Evolutionary conservation across 2,888 invertebrate genomes (phyloP).

Genomic region (Carterocephalus palaemon): DNA sequence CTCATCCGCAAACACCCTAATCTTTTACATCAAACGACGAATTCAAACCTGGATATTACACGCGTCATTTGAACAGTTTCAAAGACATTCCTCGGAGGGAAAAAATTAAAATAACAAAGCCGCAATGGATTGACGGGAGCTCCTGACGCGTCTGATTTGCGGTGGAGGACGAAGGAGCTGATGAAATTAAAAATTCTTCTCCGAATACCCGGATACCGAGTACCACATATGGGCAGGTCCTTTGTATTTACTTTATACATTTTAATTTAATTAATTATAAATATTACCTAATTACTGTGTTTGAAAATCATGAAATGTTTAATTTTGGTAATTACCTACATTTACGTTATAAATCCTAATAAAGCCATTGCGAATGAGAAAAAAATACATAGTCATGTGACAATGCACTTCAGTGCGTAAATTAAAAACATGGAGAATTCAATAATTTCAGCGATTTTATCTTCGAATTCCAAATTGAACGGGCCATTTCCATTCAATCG

Average conservation of each 20-base stretch:
- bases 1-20: slow-evolving; percentile 65
- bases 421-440: too few relatives aligned
- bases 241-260: too few relatives aligned
- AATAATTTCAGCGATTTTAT: too few relatives aligned
- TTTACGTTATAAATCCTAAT: too few relatives aligned
- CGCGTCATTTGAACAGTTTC: slow-evolving; percentile 75
- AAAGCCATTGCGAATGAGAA: too few relatives aligned
- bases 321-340: too few relatives aligned
- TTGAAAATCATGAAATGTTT: too few relatives aligned
- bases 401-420: too few relatives aligned
- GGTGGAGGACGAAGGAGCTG: slow-evolving; percentile 37
- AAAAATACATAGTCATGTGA: too few relatives aligned
- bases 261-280: too few relatives aligned
- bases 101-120: slow-evolving; percentile 76
- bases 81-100: slow-evolving; percentile 71
- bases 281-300: too few relatives aligned
- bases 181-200: slow-evolving; percentile 66
- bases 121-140: slow-evolving; percentile 46
- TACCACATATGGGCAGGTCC: slow-evolving; percentile 4
- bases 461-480: slow-evolving; percentile 31
- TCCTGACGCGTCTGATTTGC: slow-evolving; percentile 49
- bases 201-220: slow-evolving; percentile 5
- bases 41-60: slow-evolving; percentile 71
- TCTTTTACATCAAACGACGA: slow-evolving; percentile 72
- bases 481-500: slow-evolving; percentile 19